A percentile compares a stretch with the other conserved stretches of the same genome.
Evolutionary conservation across 1,140 invertebrate species (phyloP).

Genomic region (Ridgeia piscesae): DNA sequence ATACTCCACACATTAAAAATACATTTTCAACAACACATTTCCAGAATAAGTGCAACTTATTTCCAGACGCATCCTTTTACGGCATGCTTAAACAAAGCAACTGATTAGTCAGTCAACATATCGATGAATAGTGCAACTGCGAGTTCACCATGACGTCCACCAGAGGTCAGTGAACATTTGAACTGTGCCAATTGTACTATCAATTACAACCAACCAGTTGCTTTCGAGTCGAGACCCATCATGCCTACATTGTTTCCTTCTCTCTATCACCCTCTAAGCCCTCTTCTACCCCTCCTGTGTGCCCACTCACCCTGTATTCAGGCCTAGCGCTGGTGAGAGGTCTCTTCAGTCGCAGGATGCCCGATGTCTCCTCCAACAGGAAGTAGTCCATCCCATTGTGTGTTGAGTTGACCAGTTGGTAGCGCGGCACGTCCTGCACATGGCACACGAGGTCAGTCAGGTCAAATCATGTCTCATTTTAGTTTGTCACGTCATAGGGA

Average conservation of each 20-base stretch:
- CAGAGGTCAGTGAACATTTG: not conserved
- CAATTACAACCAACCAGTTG: no score
- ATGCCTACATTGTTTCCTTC: no score
- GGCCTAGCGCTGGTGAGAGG: not conserved
- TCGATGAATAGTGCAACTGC: no score
- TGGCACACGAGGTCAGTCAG: not conserved
- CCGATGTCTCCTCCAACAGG: slow-evolving; percentile 20
- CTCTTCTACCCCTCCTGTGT: not conserved
- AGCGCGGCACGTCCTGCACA: not conserved
- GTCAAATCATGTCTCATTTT: no score
- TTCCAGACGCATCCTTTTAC: no score
- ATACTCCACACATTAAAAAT: not conserved
- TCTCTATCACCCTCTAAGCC: no score
- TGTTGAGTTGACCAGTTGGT: not conserved
- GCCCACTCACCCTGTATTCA: slow-evolving; percentile 1
- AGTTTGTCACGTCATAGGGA: no score
- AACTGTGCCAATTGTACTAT: no score
- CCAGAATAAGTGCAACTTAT: not conserved
- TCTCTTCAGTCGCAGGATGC: slow-evolving; percentile 12
- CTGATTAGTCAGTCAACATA: no score
- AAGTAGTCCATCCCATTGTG: slow-evolving; percentile 13
- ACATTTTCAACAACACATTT: not conserved
- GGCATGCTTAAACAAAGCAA: no score
- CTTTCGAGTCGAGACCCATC: no score
- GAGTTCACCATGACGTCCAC: not conserved